These are phyloP conservation scores for Neodiprion lecontei DNA, from an alignment of 1,140 invertebrate genomes.

Conservation along the genomic window DNA sequence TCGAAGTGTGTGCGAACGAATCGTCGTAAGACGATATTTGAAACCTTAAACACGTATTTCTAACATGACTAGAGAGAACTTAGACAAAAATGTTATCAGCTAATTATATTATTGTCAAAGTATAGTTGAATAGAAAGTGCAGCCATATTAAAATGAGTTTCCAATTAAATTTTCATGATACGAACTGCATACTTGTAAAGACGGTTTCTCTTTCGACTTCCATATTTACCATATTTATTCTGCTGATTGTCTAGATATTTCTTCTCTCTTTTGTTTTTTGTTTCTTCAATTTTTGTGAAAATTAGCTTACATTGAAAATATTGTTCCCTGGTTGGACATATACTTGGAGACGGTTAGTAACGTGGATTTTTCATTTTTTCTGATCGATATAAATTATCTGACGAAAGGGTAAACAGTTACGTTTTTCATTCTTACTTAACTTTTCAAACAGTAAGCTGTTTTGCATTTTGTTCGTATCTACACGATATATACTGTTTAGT, in stretches of 20 bases:
- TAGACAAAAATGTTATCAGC: neutral
- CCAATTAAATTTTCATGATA: neutral
- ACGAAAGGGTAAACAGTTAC: too few species aligned
- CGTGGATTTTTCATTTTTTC: too few species aligned
- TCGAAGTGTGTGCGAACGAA: neutral
- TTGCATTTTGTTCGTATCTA: slow-evolving; percentile 5
- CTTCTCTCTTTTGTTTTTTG: neutral
- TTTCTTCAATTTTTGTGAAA: neutral
- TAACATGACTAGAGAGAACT: neutral
- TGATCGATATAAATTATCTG: too few species aligned
- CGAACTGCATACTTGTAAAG: too few species aligned
- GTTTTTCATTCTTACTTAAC: neutral
- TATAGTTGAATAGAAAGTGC: slow-evolving; percentile 1
- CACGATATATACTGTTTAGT: neutral
- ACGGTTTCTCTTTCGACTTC: too few species aligned
- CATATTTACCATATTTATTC: too few species aligned
- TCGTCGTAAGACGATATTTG: neutral
- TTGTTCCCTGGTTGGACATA: too few species aligned
- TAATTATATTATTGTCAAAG: neutral
- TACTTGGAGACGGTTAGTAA: too few species aligned
- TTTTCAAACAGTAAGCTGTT: neutral
- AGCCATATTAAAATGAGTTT: slow-evolving; percentile 3
- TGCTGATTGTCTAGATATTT: neutral
- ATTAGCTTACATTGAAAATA: neutral
- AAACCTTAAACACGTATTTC: neutral